A percentile compares a stretch with the other conserved stretches of the same genome.
These are phyloP conservation scores for Melipona beecheii DNA, from an alignment of 2,888 invertebrate genomes.

Conservation along the genomic window DNA sequence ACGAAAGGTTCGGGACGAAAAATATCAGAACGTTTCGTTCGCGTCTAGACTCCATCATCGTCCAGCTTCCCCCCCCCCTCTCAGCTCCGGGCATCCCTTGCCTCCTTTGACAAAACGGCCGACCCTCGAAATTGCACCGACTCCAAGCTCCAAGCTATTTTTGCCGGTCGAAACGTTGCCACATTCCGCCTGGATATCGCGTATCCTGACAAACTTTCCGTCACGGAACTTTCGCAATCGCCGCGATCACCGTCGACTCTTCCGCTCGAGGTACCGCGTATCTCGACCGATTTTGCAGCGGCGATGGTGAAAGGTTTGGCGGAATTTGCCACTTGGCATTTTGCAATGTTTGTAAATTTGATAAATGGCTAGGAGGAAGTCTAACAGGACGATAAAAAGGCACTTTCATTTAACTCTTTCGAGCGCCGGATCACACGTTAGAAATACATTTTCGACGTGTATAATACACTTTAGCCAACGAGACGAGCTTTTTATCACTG, in stretches of 20 bases:
- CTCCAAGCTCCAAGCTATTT: slow-evolving; percentile 37
- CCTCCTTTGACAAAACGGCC: slow-evolving; percentile 55
- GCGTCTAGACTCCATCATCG: slow-evolving; percentile 39
- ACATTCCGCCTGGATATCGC: slow-evolving; percentile 16
- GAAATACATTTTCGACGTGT: no score
- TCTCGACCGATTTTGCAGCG: background rate
- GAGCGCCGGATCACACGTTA: no score
- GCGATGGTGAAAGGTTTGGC: background rate
- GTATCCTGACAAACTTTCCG: slow-evolving; percentile 36
- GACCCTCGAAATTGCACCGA: slow-evolving; percentile 50
- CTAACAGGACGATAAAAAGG: no score
- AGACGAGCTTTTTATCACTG: no score
- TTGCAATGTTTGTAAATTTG: no score
- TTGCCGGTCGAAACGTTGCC: slow-evolving; percentile 8
- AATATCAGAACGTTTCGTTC: slow-evolving; percentile 67
- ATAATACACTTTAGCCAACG: no score
- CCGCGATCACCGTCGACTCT: background rate
- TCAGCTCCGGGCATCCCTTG: slow-evolving; percentile 14
- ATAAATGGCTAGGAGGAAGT: no score
- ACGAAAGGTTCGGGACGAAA: slow-evolving; percentile 55
- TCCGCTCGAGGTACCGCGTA: background rate
- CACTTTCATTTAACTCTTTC: no score
- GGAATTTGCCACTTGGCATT: background rate
- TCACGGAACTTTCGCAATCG: slow-evolving; percentile 49
- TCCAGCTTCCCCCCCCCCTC: background rate